Percentiles rank a stretch among this genome's conserved stretches.
These are phyloP conservation scores for Hipposideros armiger DNA, from an alignment of 2,113 vertebrate species.

Conservation along the genomic window DNA sequence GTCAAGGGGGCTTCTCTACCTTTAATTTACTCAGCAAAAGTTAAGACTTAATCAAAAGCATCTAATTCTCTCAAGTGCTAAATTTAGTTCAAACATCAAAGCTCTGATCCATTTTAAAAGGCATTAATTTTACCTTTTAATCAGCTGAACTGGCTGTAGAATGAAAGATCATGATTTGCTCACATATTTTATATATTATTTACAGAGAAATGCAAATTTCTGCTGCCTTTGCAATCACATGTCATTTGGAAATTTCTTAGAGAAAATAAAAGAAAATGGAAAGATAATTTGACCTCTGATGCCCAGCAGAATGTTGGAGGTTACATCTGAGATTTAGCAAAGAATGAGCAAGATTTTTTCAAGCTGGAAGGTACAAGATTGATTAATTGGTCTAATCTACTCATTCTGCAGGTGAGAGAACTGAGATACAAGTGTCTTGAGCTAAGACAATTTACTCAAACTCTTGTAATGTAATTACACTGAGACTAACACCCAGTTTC, in stretches of 20 bases:
- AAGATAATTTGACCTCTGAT: conserved; percentile 26
- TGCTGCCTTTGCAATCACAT: conserved; percentile 31
- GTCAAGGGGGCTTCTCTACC: neutral
- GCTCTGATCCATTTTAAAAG: conserved; percentile 43
- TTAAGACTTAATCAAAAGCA: conserved; percentile 57
- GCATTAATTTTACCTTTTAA: conserved; percentile 36
- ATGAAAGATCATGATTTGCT: conserved; percentile 30
- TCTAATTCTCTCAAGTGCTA: conserved; percentile 16
- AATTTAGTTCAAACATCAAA: conserved; percentile 64
- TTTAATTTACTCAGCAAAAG: conserved; percentile 36
- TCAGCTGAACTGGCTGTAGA: conserved; percentile 23
- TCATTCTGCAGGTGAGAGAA: conserved; percentile 9
- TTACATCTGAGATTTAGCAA: conserved; percentile 41
- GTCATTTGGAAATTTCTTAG: conserved; percentile 65
- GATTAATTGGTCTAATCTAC: conserved; percentile 4
- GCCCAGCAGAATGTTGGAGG: conserved; percentile 12
- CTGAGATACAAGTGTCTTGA: neutral
- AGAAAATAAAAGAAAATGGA: conserved; percentile 33
- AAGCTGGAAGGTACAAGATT: conserved; percentile 36
- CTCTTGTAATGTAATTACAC: neutral
- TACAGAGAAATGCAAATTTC: conserved; percentile 60
- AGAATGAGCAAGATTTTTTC: conserved; percentile 19
- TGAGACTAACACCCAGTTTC: neutral
- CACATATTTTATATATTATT: conserved; percentile 50
- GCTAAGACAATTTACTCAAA: neutral